Evolutionary conservation across 1,140 invertebrate genomes (phyloP).

Genomic region (Berghia stephanieae): DNA sequence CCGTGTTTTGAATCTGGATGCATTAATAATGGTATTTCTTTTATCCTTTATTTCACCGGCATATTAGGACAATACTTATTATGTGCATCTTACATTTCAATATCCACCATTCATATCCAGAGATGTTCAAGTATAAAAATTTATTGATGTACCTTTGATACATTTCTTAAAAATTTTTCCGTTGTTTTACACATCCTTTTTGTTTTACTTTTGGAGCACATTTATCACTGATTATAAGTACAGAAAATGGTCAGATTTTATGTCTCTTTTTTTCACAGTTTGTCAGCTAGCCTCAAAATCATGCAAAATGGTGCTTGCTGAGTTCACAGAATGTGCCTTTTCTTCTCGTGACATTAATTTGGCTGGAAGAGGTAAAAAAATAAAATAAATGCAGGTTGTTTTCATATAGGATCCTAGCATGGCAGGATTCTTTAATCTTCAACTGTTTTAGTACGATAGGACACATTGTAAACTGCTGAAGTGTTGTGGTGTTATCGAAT

Average conservation of each 20-base stretch:
- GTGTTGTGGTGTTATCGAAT: background rate
- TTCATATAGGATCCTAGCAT: background rate
- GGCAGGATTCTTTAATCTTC: background rate
- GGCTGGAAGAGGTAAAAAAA: conserved; percentile 37
- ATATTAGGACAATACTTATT: too few relatives aligned
- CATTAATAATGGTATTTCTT: too few relatives aligned
- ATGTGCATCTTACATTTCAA: too few relatives aligned
- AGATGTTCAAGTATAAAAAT: too few relatives aligned
- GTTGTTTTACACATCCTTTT: too few relatives aligned
- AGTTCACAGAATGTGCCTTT: conserved; percentile 41
- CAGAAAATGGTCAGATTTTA: background rate
- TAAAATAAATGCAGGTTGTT: background rate
- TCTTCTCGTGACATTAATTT: conserved; percentile 35
- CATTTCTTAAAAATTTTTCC: too few relatives aligned
- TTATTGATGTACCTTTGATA: too few relatives aligned
- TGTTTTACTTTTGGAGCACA: background rate
- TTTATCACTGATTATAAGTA: background rate
- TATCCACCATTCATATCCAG: too few relatives aligned
- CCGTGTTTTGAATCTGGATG: too few relatives aligned
- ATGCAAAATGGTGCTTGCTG: conserved; percentile 37
- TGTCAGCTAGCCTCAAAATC: conserved; percentile 34
- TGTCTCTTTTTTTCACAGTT: conserved; percentile 24
- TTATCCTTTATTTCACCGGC: too few relatives aligned
- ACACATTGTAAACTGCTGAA: too few relatives aligned
- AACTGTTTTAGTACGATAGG: too few relatives aligned